Evolutionary conservation across 2,113 vertebrate species (phyloP), one percentile per base, ranked within the genome.

Genomic region (Plotosus lineatus): DNA sequence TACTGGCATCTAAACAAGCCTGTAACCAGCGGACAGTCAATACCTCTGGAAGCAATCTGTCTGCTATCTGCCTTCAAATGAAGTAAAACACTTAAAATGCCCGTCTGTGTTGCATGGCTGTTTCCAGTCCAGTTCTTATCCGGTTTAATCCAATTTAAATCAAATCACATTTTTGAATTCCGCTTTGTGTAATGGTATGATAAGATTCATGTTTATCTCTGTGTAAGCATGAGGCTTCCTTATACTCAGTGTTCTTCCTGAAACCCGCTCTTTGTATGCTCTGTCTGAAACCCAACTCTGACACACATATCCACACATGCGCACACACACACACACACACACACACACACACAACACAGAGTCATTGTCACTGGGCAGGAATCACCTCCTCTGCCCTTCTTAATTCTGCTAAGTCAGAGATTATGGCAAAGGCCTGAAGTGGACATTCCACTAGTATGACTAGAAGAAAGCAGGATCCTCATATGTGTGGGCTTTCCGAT

Each of bases 351-450:
- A 42, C 11, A 44, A 15, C 66, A 50, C 69, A 42, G 4, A 44
- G 38, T 23, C 44, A 28, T 26, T 71, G 33, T 26, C 23, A 40
- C 19, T 31, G 14, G 28, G 23, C 53, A 4, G 14, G 42, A 7
- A 66, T 66, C 60, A 12, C 71, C 17, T 33, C 28, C 23, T 56
- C 53, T 80, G 83, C 81, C 21, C 79, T 79, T 80, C 79, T 55
- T 61, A 86, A 77, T 87, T 88, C 77, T 88, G 88, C 90, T 85
- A 87, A 86, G 89, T 92, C 90, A 90, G 85, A 88, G 82, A 82
- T 75, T 53, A 58, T 78, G 56, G 81, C 40, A 56, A 50, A 77
- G 50, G 42, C 28, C 53, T 55, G 28, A 85, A 79, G 75, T 71
- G 80, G 78, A 60, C 89, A 89, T 92, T 91, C 89, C 85, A 82